Percentiles rank a stretch among this genome's conserved stretches.
phyloP scores from a whole-genome alignment of 2,888 invertebrate genomes.

The Rhaphigaster nebulosa region DNA sequence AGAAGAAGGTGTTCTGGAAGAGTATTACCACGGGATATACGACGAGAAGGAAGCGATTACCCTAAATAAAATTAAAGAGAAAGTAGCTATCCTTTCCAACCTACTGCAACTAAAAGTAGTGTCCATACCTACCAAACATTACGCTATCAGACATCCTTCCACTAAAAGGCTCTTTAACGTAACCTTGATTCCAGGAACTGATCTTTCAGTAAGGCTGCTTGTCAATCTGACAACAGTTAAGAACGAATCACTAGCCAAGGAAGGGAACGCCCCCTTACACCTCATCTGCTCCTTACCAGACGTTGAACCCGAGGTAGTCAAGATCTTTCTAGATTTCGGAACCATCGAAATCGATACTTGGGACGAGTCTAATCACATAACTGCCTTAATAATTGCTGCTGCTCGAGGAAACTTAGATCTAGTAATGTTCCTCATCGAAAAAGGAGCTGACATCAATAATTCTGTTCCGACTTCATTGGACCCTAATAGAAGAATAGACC shows the following conservation, averaged over 20 bases:
- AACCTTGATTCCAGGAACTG: constrained; percentile 8
- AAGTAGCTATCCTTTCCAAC: neutral
- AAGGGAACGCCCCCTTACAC: neutral
- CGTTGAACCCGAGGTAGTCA: neutral
- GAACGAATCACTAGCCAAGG: neutral
- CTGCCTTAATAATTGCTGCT: constrained; percentile 34
- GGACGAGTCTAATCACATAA: neutral
- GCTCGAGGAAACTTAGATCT: constrained; percentile 5
- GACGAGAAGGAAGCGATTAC: neutral
- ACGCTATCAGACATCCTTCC: neutral
- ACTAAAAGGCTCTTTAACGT: neutral
- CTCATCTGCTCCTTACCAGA: constrained; percentile 21
- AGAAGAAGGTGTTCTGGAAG: constrained; percentile 3
- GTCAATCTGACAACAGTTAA: constrained; percentile 1
- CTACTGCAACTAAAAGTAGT: neutral
- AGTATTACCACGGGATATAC: constrained; percentile 19
- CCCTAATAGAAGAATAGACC: neutral
- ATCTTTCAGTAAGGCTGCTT: neutral
- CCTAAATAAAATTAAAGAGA: constrained; percentile 9
- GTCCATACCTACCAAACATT: neutral
- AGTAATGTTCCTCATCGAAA: neutral
- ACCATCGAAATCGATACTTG: neutral
- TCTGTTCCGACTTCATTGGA: neutral
- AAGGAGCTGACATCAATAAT: constrained; percentile 26
- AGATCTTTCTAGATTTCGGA: neutral